Evolutionary conservation across 2,888 invertebrate genomes (phyloP).

Genomic region (Cosmia pyralina): DNA sequence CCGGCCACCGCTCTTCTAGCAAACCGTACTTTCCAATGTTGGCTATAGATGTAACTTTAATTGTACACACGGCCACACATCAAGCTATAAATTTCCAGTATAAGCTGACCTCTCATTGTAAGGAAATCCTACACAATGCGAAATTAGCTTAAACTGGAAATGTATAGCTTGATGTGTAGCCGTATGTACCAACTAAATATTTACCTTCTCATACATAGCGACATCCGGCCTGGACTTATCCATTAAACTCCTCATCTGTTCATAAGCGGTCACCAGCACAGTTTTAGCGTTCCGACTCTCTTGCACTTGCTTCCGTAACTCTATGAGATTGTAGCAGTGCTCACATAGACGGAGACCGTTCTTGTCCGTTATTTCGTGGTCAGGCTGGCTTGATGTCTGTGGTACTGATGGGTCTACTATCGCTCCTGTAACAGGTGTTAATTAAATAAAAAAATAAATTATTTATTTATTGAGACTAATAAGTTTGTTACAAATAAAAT

Average conservation of each 20-base stretch:
- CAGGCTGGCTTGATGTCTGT: conserved; percentile 71
- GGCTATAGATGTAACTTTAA: not conserved
- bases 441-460: no score
- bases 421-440: conserved; percentile 73
- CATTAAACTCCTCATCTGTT: conserved; percentile 94
- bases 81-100: no score
- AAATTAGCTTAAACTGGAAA: no score
- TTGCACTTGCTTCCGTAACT: conserved; percentile 94
- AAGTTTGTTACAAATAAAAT: no score
- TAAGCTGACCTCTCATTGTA: no score
- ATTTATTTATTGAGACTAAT: no score
- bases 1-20: no score
- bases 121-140: no score
- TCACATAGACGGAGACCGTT: conserved; percentile 92
- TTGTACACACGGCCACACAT: no score
- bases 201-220: conserved; percentile 91
- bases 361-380: conserved; percentile 87
- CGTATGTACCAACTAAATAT: not conserved
- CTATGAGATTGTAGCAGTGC: conserved; percentile 95
- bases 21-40: not conserved
- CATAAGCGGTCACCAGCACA: conserved; percentile 94
- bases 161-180: no score
- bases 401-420: conserved; percentile 87
- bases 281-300: conserved; percentile 95
- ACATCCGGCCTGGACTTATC: conserved; percentile 93